A percentile compares a stretch with the other conserved stretches of the same genome.
These are phyloP conservation scores for Nephrotoma guestfalica DNA, from an alignment of 2,888 invertebrate species.

Conservation along the genomic window DNA sequence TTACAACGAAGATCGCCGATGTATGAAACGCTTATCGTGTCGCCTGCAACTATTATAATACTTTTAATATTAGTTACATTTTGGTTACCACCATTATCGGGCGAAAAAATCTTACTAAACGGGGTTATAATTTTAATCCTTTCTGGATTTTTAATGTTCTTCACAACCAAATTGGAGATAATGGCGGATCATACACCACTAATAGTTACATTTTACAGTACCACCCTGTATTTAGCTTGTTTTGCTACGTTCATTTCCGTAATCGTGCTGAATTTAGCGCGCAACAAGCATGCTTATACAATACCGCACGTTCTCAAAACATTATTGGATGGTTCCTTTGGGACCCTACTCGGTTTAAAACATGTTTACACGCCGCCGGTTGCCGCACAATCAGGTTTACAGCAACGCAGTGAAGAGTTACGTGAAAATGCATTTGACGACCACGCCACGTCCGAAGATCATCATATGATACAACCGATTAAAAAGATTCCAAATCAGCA, in stretches of 20 bases:
- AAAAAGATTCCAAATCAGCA: conserved; percentile 29
- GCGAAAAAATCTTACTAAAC: conserved; percentile 47
- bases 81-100: conserved; percentile 50
- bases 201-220: conserved; percentile 42
- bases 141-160: conserved; percentile 46
- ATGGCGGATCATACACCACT: conserved; percentile 34
- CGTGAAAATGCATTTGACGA: conserved; percentile 32
- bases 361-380: conserved; percentile 19
- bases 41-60: conserved; percentile 47
- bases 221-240: conserved; percentile 34
- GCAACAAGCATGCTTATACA: conserved; percentile 29
- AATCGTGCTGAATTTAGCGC: conserved; percentile 37
- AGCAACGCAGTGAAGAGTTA: conserved; percentile 27
- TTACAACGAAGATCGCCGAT: conserved; percentile 41
- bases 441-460: conserved; percentile 25
- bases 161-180: conserved; percentile 38
- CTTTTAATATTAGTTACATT: conserved; percentile 44
- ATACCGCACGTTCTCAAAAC: conserved; percentile 31
- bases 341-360: conserved; percentile 19
- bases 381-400: not conserved
- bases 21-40: conserved; percentile 43
- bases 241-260: conserved; percentile 39
- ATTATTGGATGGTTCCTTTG: conserved; percentile 21
- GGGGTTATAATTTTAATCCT: conserved; percentile 43
- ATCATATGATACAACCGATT: conserved; percentile 23